These are phyloP conservation scores for Lutjanus campechanus DNA, from an alignment of 2,797 vertebrate species.

Conservation along the genomic window DNA sequence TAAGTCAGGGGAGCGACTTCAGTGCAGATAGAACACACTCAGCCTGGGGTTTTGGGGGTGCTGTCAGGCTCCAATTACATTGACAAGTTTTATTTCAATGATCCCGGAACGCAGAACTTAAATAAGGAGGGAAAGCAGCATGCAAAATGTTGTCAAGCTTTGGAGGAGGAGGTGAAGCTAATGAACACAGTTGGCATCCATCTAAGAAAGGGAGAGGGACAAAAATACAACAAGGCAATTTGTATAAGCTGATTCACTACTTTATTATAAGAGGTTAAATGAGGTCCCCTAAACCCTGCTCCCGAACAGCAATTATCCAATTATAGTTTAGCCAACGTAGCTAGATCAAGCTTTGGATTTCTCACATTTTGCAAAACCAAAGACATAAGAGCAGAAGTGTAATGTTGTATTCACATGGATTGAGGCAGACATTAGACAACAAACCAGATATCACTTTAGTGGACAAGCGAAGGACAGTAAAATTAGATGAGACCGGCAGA, in stretches of 20 bases:
- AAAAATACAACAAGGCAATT: slow-evolving; percentile 11
- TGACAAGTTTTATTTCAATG: slow-evolving; percentile 58
- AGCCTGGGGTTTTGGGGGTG: slow-evolving; percentile 20
- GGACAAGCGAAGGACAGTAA: no score
- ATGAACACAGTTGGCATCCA: slow-evolving; percentile 36
- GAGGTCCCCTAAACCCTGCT: not conserved
- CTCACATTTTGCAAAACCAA: no score
- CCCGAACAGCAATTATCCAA: not conserved
- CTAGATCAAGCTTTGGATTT: not conserved
- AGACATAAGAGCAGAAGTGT: no score
- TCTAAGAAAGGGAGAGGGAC: slow-evolving; percentile 7
- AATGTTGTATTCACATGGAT: no score
- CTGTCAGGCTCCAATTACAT: slow-evolving; percentile 58
- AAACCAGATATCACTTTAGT: no score
- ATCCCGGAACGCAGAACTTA: slow-evolving; percentile 32
- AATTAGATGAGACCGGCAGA: no score
- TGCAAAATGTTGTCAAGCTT: slow-evolving; percentile 28
- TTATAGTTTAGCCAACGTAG: not conserved
- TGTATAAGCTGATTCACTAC: slow-evolving; percentile 14
- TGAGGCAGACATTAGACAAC: no score
- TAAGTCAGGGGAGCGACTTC: slow-evolving; percentile 39
- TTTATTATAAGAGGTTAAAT: slow-evolving; percentile 5
- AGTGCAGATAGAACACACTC: slow-evolving; percentile 20
- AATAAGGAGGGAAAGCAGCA: slow-evolving; percentile 38
- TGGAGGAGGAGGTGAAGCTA: slow-evolving; percentile 27